Percentiles rank a stretch among this genome's conserved stretches.
phyloP scores from a whole-genome alignment of 1,140 invertebrate genomes.

The Panagrolaimus sp. region DNA sequence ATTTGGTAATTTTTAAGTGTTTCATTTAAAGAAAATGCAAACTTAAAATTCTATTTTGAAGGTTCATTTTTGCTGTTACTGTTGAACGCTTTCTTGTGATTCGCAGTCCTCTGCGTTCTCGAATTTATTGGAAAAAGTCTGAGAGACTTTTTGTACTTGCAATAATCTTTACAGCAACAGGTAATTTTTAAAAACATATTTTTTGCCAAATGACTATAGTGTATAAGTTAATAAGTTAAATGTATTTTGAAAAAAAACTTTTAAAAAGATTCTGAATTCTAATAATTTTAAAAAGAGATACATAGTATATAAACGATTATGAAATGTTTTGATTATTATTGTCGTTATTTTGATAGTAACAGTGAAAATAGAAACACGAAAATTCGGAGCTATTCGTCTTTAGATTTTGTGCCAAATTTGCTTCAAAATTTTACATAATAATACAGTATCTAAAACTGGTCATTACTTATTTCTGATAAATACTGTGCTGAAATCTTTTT shows the following conservation, averaged over 20 bases:
- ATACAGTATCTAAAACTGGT: no score
- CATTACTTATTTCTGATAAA: no score
- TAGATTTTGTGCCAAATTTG: no score
- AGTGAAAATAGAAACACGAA: no score
- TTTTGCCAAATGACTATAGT: no score
- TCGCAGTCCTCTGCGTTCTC: conserved; percentile 50
- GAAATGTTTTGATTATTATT: not conserved
- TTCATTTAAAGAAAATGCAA: conserved; percentile 9
- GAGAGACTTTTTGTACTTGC: conserved; percentile 37
- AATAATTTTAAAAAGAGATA: no score
- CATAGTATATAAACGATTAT: not conserved
- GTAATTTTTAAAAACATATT: conserved; percentile 23
- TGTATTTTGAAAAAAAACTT: no score
- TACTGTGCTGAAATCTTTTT: no score
- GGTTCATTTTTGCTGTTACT: conserved; percentile 59
- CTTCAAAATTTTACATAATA: no score
- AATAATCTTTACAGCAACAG: conserved; percentile 48
- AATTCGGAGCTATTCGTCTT: no score
- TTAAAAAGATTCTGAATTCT: no score
- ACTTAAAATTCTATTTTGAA: conserved; percentile 30
- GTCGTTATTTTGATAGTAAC: not conserved
- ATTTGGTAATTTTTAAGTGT: conserved; percentile 46
- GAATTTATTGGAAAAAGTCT: conserved; percentile 51
- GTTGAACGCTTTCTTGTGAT: conserved; percentile 54
- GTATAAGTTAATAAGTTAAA: no score